Percentiles rank a stretch among this genome's conserved stretches.
Evolutionary conservation across 1,140 invertebrate genomes (phyloP).

Genomic region (Lordiphosa collinella): DNA sequence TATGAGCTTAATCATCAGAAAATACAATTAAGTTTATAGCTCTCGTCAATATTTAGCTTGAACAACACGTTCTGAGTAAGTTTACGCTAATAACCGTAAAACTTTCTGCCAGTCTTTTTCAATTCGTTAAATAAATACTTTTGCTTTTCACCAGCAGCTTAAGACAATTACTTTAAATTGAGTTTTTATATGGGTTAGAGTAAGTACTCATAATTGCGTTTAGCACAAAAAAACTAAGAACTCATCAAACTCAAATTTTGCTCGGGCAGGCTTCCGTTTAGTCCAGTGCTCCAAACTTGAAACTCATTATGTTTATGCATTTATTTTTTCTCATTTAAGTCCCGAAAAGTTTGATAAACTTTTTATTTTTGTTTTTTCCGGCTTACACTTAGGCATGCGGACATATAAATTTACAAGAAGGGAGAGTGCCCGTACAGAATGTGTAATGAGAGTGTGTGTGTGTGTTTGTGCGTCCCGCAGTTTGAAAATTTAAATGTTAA

Average conservation of each 20-base stretch:
- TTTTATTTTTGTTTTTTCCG: constrained; percentile 7
- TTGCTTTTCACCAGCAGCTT: too few relatives aligned
- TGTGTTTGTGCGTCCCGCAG: constrained; percentile 25
- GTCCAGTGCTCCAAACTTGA: constrained; percentile 9
- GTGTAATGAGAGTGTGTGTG: constrained; percentile 40
- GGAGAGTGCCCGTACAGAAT: constrained; percentile 34
- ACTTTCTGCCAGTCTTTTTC: too few relatives aligned
- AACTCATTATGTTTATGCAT: constrained; percentile 47
- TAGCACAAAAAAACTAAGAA: too few relatives aligned
- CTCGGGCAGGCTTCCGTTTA: neutral
- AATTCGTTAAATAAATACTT: too few relatives aligned
- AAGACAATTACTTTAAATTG: too few relatives aligned
- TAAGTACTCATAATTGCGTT: too few relatives aligned
- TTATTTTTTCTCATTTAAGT: constrained; percentile 20
- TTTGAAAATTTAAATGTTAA: constrained; percentile 60
- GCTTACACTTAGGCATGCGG: constrained; percentile 47
- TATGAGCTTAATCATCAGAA: too few relatives aligned
- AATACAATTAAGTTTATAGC: too few relatives aligned
- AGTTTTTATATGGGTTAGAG: too few relatives aligned
- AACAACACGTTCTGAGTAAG: too few relatives aligned
- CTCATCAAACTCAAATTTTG: neutral
- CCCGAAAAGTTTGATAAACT: constrained; percentile 44
- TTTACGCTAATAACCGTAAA: too few relatives aligned
- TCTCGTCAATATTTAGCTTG: too few relatives aligned
- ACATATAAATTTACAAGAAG: neutral